Percentiles rank a stretch among this genome's conserved stretches.
These are phyloP conservation scores for Cygnus atratus DNA, from an alignment of 2,113 vertebrate species.

Conservation along the genomic window DNA sequence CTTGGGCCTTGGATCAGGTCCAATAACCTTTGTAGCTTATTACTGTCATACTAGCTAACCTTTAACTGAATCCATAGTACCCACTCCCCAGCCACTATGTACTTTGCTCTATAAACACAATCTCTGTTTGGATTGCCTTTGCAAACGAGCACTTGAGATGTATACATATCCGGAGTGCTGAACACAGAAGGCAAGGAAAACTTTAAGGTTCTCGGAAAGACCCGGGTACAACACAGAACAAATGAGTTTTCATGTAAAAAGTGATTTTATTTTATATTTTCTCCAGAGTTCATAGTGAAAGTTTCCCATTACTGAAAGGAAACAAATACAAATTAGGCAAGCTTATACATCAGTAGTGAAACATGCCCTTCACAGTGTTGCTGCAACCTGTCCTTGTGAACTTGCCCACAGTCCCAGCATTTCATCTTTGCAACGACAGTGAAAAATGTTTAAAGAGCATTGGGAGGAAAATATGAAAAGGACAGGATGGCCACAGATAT, in stretches of 20 bases:
- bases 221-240: not conserved
- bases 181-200: not conserved
- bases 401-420: not conserved
- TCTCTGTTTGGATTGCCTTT: not conserved
- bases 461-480: conserved; percentile 21
- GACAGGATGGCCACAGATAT: conserved; percentile 74
- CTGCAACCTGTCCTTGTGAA: not conserved
- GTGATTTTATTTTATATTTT: conserved; percentile 74
- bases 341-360: conserved; percentile 50
- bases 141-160: not conserved
- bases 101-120: not conserved
- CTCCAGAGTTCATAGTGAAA: conserved; percentile 67
- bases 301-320: not conserved
- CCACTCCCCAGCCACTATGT: not conserved
- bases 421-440: not conserved
- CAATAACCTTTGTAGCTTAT: not conserved
- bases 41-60: not conserved
- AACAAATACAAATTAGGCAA: conserved; percentile 41
- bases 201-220: not conserved
- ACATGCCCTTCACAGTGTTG: not conserved
- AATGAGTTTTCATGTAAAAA: conserved; percentile 40
- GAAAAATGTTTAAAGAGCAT: conserved; percentile 2
- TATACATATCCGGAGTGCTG: fast-evolving
- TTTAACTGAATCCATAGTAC: not conserved
- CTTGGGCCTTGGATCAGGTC: not conserved